Percentiles rank a stretch among this genome's conserved stretches.
phyloP scores from a whole-genome alignment of 2,888 invertebrate species.

The Atrina japonica region DNA sequence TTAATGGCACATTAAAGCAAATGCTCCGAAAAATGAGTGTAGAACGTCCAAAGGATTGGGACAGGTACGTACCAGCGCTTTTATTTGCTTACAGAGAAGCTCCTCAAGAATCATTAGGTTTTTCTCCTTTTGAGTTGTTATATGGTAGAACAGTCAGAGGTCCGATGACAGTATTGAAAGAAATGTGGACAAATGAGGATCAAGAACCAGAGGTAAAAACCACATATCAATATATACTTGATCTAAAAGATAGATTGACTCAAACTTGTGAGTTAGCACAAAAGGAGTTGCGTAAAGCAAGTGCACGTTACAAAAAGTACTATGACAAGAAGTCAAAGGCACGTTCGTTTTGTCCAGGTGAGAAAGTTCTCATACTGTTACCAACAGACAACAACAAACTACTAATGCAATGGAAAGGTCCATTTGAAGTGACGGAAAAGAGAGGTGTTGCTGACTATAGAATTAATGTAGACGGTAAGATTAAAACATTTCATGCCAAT shows the following conservation, averaged over 20 bases:
- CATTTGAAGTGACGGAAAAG: slow-evolving; percentile 37
- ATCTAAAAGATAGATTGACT: slow-evolving; percentile 44
- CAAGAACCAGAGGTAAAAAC: slow-evolving; percentile 11
- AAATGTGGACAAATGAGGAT: slow-evolving; percentile 36
- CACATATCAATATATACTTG: slow-evolving; percentile 56
- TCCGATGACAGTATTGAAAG: slow-evolving; percentile 33
- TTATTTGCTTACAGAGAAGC: slow-evolving; percentile 56
- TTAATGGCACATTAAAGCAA: slow-evolving; percentile 50
- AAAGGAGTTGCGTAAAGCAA: slow-evolving; percentile 31
- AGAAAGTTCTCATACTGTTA: slow-evolving; percentile 51
- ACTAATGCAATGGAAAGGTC: slow-evolving; percentile 49
- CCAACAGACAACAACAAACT: slow-evolving; percentile 56
- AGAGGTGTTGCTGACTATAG: slow-evolving; percentile 37
- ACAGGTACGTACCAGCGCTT: slow-evolving; percentile 44
- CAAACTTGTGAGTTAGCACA: slow-evolving; percentile 45
- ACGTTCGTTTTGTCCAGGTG: slow-evolving; percentile 37
- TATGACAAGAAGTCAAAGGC: slow-evolving; percentile 46
- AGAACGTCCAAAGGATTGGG: slow-evolving; percentile 54
- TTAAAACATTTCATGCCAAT: no score
- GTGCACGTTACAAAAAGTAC: slow-evolving; percentile 30
- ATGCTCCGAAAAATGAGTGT: slow-evolving; percentile 51
- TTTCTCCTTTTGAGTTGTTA: slow-evolving; percentile 47
- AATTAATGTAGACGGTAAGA: slow-evolving; percentile 36
- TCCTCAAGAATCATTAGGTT: slow-evolving; percentile 46
- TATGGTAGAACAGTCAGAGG: slow-evolving; percentile 43